Base-by-base conservation (phyloP, 2,113 vertebrate genomes). In the Bubo scandiacus region DNA sequence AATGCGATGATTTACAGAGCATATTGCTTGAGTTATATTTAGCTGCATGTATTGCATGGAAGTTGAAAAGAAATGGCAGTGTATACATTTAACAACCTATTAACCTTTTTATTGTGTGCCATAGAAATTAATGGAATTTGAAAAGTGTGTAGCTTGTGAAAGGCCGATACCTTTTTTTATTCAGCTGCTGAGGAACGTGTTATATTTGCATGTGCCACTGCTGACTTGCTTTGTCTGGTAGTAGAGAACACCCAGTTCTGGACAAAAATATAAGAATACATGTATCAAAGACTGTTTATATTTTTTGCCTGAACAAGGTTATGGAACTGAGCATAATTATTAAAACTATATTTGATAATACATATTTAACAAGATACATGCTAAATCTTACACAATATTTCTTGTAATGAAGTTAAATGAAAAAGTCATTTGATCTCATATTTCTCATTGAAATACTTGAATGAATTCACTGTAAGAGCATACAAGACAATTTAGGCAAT, bases 31-130 rank as follows among this genome's bases (percentile, higher is more conserved):
- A 86, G 85, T 86, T 96, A 30, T 79, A 82, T 94, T 96, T 96
- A 96, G 93, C 91, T 98, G 98, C 98, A 98, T 93, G 86, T 70
- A 57, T 81, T 97, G 96, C 96, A 97, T 96, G 96, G 54, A 96
- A 94, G 93, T 83, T 83, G 94, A 92, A 88, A 92, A 95, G 77
- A 87, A 70, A 72, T 80, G 71, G 67, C 78, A 93, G 95, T 94
- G 77, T 98, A 92, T 82, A 93, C 59, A 66, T 83, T 74, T 96
- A 95, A 97, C 79, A 80, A 73, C 43, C 38, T 93, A 87, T 97
- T 97, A 96, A 97, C 73, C 68, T 93, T 73, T 95, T 70, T 70
- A 47, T 55, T n/a, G 94, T 97, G 96, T 97, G 92, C 49, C 72
- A 30, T 68, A 87, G 57, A 90, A 95, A 85, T 94, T 87, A 92